Evolutionary conservation across 2,113 vertebrate species (phyloP).

Genomic region (Trichomycterus rosablanca): DNA sequence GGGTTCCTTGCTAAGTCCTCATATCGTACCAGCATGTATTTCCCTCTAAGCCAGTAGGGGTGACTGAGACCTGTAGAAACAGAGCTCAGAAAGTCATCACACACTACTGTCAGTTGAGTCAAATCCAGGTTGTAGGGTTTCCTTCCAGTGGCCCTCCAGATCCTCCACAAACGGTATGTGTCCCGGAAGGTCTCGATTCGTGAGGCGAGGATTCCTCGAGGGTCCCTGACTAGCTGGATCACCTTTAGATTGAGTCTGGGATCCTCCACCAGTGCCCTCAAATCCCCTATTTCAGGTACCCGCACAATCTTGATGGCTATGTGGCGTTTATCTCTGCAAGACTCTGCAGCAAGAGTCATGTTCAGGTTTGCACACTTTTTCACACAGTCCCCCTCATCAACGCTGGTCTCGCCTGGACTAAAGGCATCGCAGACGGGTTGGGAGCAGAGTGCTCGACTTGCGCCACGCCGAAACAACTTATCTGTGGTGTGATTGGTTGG

Average conservation of each 20-base stretch:
- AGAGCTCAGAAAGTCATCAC: conserved; percentile 89
- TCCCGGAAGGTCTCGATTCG: conserved; percentile 93
- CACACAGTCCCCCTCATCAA: conserved; percentile 91
- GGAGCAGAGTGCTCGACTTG: conserved; percentile 87
- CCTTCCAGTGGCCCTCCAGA: conserved; percentile 91
- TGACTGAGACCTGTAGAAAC: conserved; percentile 84
- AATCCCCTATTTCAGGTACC: conserved; percentile 85
- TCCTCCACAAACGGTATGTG: conserved; percentile 90
- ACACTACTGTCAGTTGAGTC: conserved; percentile 86
- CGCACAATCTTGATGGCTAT: conserved; percentile 92
- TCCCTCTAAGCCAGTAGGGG: conserved; percentile 88
- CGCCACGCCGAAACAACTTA: conserved; percentile 86
- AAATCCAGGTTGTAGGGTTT: conserved; percentile 89
- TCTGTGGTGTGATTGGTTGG: conserved; percentile 89
- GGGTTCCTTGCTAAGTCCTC: conserved; percentile 93
- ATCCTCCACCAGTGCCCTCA: conserved; percentile 87
- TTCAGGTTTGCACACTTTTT: conserved; percentile 85
- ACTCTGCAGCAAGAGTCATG: conserved; percentile 81
- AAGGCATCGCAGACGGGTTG: conserved; percentile 81
- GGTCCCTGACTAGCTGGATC: conserved; percentile 92
- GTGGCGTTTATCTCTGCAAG: conserved; percentile 80
- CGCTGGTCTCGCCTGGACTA: conserved; percentile 64
- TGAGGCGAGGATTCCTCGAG: conserved; percentile 87
- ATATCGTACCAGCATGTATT: conserved; percentile 94
- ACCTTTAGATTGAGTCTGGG: conserved; percentile 91